phyloP scores from a whole-genome alignment of 2,888 invertebrate species.

The Plutella xylostella region DNA sequence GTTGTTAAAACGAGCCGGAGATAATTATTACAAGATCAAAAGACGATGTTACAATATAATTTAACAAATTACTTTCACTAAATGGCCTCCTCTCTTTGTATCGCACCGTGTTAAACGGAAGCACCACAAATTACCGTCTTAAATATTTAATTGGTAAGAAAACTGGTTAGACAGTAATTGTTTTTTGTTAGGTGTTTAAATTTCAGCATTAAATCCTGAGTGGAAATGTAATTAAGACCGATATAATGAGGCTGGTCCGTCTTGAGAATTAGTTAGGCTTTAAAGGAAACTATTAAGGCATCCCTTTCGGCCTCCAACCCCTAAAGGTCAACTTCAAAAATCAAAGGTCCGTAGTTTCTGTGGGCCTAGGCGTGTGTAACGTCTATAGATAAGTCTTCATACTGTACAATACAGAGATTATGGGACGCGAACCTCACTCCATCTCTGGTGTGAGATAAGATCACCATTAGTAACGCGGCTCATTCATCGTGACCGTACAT shows the following conservation, averaged over 20 bases:
- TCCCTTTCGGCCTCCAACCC: slow-evolving; percentile 40
- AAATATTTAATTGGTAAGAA: slow-evolving; percentile 59
- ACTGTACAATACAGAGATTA: slow-evolving; percentile 55
- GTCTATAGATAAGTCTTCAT: slow-evolving; percentile 55
- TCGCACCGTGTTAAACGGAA: slow-evolving; percentile 44
- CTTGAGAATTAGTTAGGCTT: slow-evolving; percentile 54
- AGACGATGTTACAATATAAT: slow-evolving; percentile 58
- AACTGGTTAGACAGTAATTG: slow-evolving; percentile 50
- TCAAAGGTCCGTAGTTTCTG: slow-evolving; percentile 64
- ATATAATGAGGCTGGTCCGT: slow-evolving; percentile 42
- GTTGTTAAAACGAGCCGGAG: slow-evolving; percentile 54
- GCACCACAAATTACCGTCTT: slow-evolving; percentile 54
- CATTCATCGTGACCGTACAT: slow-evolving; percentile 55
- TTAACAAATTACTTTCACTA: slow-evolving; percentile 54
- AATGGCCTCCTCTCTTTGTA: slow-evolving; percentile 48
- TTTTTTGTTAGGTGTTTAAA: slow-evolving; percentile 26
- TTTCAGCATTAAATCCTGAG: slow-evolving; percentile 19
- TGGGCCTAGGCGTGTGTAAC: slow-evolving; percentile 45
- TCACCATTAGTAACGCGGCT: slow-evolving; percentile 60
- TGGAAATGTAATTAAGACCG: not conserved
- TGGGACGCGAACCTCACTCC: slow-evolving; percentile 52
- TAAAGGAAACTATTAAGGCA: slow-evolving; percentile 53
- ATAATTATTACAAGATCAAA: slow-evolving; percentile 60
- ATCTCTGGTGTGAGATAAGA: slow-evolving; percentile 51
- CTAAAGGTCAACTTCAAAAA: slow-evolving; percentile 58